Percentiles rank a stretch among this genome's conserved stretches.
Conservation (phyloP, 2,113 vertebrate species). For the Pheucticus melanocephalus region DNA sequence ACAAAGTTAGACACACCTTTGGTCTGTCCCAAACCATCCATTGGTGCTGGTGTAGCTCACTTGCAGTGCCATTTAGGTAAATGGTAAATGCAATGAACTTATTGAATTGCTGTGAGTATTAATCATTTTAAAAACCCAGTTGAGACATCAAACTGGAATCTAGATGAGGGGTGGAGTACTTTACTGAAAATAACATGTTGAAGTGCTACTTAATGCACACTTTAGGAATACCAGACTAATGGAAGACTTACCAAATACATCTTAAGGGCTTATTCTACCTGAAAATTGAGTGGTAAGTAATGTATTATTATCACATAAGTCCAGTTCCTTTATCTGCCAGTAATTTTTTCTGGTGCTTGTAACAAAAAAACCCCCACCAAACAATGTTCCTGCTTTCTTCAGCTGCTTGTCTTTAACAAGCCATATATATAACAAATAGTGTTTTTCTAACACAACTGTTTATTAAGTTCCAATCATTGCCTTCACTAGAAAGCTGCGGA, state of each 20-base stretch:
- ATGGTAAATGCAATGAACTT: neutral
- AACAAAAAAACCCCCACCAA: neutral
- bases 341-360: neutral
- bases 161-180: neutral
- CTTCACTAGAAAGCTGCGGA: neutral
- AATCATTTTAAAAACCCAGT: neutral
- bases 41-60: neutral
- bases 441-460: neutral
- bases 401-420: conserved; percentile 1
- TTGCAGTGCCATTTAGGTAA: neutral
- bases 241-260: neutral
- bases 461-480: conserved; percentile 16
- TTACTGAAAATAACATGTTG: neutral
- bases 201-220: neutral
- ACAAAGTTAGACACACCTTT: neutral
- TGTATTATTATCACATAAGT: neutral
- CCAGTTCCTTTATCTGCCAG: neutral
- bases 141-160: conserved; percentile 6
- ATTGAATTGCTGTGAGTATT: neutral
- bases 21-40: neutral
- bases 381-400: neutral
- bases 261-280: neutral
- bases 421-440: neutral
- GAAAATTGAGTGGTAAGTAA: neutral
- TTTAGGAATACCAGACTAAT: neutral